A percentile compares a stretch with the other conserved stretches of the same genome.
Conservation (phyloP, 2,888 invertebrate genomes). For the Microctonus aethiopoides region DNA sequence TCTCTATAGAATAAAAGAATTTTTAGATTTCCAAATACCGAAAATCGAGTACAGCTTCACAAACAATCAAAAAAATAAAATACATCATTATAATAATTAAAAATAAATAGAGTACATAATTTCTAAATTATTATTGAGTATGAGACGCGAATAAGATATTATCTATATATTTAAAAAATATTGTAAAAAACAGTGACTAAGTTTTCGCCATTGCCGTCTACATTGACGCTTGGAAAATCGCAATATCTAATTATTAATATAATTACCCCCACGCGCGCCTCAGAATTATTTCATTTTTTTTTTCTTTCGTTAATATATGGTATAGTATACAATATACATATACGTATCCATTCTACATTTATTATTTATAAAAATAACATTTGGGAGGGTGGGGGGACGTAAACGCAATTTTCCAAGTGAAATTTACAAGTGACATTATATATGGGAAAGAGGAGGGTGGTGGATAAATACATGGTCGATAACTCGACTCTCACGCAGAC, state of each 20-base stretch:
- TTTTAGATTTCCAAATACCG: background rate
- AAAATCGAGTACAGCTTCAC: background rate
- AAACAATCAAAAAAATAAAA: constrained; percentile 5
- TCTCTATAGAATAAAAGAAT: background rate
- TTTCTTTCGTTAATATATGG: background rate
- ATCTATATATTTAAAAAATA: constrained; percentile 50
- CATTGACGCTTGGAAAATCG: constrained; percentile 57
- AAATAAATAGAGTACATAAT: constrained; percentile 63
- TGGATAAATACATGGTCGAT: constrained; percentile 5
- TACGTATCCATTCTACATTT: constrained; percentile 52
- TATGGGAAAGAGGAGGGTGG: constrained; percentile 40
- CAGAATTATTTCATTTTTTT: constrained; percentile 26
- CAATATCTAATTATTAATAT: constrained; percentile 51
- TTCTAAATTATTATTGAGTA: constrained; percentile 41
- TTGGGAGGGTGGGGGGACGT: constrained; percentile 51
- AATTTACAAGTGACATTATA: constrained; percentile 45
- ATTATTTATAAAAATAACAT: constrained; percentile 65
- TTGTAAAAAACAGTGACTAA: constrained; percentile 66
- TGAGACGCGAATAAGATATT: constrained; percentile 56
- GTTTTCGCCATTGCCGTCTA: constrained; percentile 58
- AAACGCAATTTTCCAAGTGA: constrained; percentile 56
- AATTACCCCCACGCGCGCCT: constrained; percentile 34
- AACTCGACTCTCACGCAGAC: constrained; percentile 4
- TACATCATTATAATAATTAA: constrained; percentile 42
- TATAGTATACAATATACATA: constrained; percentile 56